A percentile compares a stretch with the other conserved stretches of the same genome.
Conservation (phyloP, 2,797 vertebrate species). For the Gallinago stenura region DNA sequence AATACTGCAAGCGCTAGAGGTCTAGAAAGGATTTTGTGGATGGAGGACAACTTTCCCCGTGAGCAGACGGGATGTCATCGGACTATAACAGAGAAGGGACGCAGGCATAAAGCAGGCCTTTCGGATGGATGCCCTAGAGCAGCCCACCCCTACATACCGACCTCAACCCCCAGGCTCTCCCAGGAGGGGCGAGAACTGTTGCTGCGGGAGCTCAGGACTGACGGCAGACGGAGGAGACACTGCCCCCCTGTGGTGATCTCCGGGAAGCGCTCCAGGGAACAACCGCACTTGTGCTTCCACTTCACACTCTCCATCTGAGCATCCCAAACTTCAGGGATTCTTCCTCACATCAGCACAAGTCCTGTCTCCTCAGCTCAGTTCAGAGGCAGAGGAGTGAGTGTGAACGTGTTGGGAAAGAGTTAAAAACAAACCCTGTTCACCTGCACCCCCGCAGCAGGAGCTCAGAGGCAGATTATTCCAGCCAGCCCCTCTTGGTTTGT, state of each 20-base stretch:
- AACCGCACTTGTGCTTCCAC: background rate
- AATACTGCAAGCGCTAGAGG: background rate
- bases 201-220: background rate
- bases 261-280: background rate
- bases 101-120: background rate
- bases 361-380: background rate
- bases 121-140: rapidly evolving
- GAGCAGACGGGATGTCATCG: background rate
- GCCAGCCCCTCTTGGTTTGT: background rate
- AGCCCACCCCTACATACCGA: background rate
- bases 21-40: background rate
- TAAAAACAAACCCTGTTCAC: background rate
- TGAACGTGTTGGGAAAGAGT: background rate
- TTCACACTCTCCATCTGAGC: background rate
- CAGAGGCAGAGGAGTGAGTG: background rate
- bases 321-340: background rate
- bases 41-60: background rate
- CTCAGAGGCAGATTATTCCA: background rate
- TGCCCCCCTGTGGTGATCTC: background rate
- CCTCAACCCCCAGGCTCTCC: background rate
- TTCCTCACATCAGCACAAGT: background rate
- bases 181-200: background rate
- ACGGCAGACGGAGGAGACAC: background rate
- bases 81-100: background rate
- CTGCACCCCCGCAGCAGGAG: background rate